Conservation (phyloP, 2,113 vertebrate genomes). For the Corythaixoides concolor region DNA sequence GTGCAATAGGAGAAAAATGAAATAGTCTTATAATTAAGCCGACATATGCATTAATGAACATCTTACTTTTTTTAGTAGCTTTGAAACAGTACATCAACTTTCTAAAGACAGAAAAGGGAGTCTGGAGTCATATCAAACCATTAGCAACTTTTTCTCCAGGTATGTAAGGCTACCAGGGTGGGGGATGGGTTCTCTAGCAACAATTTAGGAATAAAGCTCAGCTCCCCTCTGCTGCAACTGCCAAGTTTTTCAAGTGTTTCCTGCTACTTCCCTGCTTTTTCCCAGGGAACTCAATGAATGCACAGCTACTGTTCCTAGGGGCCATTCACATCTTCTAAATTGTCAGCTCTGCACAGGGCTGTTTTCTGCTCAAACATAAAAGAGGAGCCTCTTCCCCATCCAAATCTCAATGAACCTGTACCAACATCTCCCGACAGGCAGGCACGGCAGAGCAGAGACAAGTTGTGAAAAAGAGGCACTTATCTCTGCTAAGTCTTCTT, state of each 20-base stretch:
- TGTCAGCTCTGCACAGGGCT: background rate
- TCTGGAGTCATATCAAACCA: background rate
- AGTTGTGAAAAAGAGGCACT: background rate
- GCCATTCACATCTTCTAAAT: background rate
- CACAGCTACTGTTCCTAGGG: background rate
- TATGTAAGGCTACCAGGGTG: background rate
- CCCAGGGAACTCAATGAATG: background rate
- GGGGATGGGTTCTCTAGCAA: background rate
- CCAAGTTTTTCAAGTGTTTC: background rate
- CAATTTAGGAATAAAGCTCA: background rate
- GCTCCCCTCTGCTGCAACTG: background rate
- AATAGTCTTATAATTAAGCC: background rate
- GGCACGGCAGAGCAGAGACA: background rate
- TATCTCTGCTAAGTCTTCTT: background rate
- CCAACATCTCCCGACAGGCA: background rate
- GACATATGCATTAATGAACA: background rate
- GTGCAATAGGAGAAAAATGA: background rate
- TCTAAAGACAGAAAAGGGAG: background rate
- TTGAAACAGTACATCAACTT: background rate
- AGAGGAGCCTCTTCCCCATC: background rate
- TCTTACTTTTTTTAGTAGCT: background rate
- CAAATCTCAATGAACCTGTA: background rate
- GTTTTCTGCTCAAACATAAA: background rate
- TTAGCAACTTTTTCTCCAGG: background rate
- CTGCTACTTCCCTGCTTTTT: background rate